Conservation (phyloP, 2,797 vertebrate species). For the Enteromius paludinosus region DNA sequence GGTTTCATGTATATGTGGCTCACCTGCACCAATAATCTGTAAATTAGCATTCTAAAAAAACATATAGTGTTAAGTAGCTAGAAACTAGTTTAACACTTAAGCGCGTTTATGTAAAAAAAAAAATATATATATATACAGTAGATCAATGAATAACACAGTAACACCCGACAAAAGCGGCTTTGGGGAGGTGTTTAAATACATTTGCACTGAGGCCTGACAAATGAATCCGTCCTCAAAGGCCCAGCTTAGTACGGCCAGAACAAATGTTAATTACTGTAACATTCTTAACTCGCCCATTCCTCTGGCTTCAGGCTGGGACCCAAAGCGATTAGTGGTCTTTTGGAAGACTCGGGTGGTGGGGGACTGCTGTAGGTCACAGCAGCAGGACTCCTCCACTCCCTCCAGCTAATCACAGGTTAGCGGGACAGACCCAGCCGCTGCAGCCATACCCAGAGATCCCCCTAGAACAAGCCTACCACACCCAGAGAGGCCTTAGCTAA, state of each 20-base stretch:
- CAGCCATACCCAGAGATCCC: constrained; percentile 28
- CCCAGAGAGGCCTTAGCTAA: constrained; percentile 4
- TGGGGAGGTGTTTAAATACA: constrained; percentile 16
- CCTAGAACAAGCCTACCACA: not conserved
- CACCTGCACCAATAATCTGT: not conserved
- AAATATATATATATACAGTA: not conserved
- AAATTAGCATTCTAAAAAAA: not conserved
- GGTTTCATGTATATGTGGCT: not conserved
- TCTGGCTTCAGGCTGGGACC: constrained; percentile 1
- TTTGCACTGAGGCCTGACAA: constrained; percentile 17
- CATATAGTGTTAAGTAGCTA: not conserved
- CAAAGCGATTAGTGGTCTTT: constrained; percentile 43
- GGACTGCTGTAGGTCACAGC: constrained; percentile 44
- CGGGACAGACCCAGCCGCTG: not conserved
- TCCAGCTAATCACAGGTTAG: constrained; percentile 32
- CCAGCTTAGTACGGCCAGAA: constrained; percentile 15
- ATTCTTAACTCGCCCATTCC: constrained; percentile 19
- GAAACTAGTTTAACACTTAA: not conserved
- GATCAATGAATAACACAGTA: constrained; percentile 34
- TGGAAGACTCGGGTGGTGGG: constrained; percentile 13
- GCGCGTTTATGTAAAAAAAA: not conserved
- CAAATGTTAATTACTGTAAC: constrained; percentile 54
- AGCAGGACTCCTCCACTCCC: constrained; percentile 52
- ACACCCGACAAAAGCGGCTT: constrained; percentile 28
- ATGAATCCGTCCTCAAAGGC: constrained; percentile 35